These are phyloP conservation scores for Doryteuthis pealeii DNA, from an alignment of 1,140 invertebrate genomes.

Conservation along the genomic window DNA sequence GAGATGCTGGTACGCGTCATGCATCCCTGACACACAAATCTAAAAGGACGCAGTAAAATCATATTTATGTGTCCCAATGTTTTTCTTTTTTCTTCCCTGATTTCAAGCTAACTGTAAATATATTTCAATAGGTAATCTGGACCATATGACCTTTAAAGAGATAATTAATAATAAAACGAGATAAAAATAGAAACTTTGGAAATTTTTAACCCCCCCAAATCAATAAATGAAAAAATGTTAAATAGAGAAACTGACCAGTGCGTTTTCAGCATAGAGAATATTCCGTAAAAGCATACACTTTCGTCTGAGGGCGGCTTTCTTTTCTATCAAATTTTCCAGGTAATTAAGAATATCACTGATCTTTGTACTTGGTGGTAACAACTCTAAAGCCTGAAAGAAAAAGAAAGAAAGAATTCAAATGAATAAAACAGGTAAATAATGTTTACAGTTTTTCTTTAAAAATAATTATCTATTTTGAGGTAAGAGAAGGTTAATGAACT, in stretches of 20 bases:
- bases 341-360: slow-evolving; percentile 75
- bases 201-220: too few species aligned
- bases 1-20: too few species aligned
- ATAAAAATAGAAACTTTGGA: too few species aligned
- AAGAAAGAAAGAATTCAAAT: not conserved
- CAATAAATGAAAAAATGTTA: too few species aligned
- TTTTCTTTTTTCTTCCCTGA: too few species aligned
- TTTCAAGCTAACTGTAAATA: too few species aligned
- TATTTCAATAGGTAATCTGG: too few species aligned
- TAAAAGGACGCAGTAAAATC: too few species aligned
- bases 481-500: not conserved
- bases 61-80: too few species aligned
- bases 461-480: not conserved
- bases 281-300: slow-evolving; percentile 78
- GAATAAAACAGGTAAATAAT: not conserved
- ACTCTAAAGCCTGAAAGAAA: slow-evolving; percentile 67
- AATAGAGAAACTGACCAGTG: slow-evolving; percentile 66
- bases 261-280: slow-evolving; percentile 78
- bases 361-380: slow-evolving; percentile 76
- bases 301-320: slow-evolving; percentile 72
- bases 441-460: not conserved
- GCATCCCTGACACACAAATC: too few species aligned
- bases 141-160: too few species aligned
- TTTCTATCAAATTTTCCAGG: slow-evolving; percentile 75
- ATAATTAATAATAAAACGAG: too few species aligned